Evolutionary conservation across 2,797 vertebrate species (phyloP).

Genomic region (Pangasius krempfi): DNA sequence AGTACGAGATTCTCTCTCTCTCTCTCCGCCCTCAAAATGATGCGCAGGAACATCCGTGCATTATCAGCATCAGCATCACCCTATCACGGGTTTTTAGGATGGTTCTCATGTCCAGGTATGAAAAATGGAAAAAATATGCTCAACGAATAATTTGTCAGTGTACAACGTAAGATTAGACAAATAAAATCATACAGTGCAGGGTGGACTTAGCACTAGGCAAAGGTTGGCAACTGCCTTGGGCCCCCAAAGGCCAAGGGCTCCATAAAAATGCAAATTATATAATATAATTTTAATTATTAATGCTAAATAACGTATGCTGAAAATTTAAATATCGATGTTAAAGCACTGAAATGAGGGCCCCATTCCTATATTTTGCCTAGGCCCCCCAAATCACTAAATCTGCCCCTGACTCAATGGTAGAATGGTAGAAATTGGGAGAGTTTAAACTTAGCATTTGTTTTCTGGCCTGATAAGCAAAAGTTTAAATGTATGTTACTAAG

Average conservation of each 20-base stretch:
- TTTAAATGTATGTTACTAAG: not conserved
- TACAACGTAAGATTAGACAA: not conserved
- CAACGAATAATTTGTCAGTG: not conserved
- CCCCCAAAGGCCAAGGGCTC: too few species aligned
- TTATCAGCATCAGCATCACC: slow-evolving; percentile 34
- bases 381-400: too few species aligned
- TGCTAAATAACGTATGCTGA: too few species aligned
- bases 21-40: slow-evolving; percentile 25
- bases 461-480: not conserved
- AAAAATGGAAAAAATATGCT: not conserved
- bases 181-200: not conserved
- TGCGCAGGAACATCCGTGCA: not conserved
- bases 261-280: too few species aligned
- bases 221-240: too few species aligned
- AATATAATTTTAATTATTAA: too few species aligned
- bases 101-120: not conserved
- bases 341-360: too few species aligned
- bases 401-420: not conserved
- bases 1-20: not conserved
- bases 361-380: too few species aligned
- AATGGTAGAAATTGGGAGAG: not conserved
- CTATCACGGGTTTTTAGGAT: not conserved
- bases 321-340: too few species aligned
- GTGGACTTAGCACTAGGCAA: too few species aligned
- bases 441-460: not conserved